Conservation (phyloP, 2,113 vertebrate species). For the Albula glossodonta region DNA sequence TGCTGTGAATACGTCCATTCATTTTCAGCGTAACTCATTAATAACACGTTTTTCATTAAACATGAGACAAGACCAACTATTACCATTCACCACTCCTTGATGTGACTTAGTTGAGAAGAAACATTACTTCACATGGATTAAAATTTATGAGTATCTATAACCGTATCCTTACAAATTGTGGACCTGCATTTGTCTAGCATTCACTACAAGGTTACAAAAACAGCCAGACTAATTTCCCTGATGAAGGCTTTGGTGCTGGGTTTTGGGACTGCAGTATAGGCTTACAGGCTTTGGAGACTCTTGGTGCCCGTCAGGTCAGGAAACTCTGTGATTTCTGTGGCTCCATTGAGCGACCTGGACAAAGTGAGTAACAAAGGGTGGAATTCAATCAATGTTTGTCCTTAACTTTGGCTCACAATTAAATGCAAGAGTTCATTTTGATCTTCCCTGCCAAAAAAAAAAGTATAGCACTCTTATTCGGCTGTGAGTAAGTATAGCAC, state of each 20-base stretch:
- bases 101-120: neutral
- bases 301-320: conserved; percentile 88
- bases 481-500: too few relatives aligned
- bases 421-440: too few relatives aligned
- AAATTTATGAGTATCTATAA: conserved; percentile 5
- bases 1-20: conserved; percentile 8
- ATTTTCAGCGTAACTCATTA: neutral
- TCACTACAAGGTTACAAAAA: neutral
- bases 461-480: too few relatives aligned
- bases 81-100: neutral
- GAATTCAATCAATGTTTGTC: neutral
- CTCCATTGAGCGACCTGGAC: conserved; percentile 88
- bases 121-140: neutral
- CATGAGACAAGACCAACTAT: neutral
- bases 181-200: neutral
- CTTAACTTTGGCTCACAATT: too few relatives aligned
- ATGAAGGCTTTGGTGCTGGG: neutral
- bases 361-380: conserved; percentile 29
- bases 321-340: conserved; percentile 86
- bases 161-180: neutral
- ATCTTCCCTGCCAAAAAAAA: too few relatives aligned
- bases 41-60: neutral
- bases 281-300: conserved; percentile 90
- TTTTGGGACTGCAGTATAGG: conserved; percentile 33
- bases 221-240: neutral